Percentiles rank a stretch among this genome's conserved stretches.
phyloP scores from a whole-genome alignment of 2,113 vertebrate species.

The Nothoprocta perdicaria region DNA sequence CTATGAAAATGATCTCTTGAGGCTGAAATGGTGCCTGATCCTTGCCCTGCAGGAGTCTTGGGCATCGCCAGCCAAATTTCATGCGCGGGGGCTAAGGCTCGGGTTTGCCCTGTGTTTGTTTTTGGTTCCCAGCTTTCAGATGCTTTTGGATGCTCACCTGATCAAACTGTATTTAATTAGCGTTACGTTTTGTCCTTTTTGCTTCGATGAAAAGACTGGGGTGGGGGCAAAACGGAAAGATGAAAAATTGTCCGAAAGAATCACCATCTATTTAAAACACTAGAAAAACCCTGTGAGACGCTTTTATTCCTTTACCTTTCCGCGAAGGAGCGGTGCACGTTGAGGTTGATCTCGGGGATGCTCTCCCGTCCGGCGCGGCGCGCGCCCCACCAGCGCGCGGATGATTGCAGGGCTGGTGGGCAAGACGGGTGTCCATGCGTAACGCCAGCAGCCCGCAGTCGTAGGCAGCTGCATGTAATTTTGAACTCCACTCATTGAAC shows the following conservation, averaged over 20 bases:
- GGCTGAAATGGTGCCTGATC: not conserved
- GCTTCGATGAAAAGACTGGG: slow-evolving; percentile 57
- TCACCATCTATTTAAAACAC: slow-evolving; percentile 75
- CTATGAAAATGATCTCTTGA: not conserved
- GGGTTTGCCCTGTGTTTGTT: no score
- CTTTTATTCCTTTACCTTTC: slow-evolving; percentile 81
- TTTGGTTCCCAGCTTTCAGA: no score
- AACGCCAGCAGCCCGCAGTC: slow-evolving; percentile 80
- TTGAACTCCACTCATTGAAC: slow-evolving; percentile 89
- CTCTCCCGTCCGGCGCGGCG: slow-evolving; percentile 77
- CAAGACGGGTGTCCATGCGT: slow-evolving; percentile 80
- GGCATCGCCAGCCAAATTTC: not conserved
- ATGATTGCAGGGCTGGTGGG: slow-evolving; percentile 87
- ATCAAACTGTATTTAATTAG: slow-evolving; percentile 76
- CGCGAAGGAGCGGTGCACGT: slow-evolving; percentile 74
- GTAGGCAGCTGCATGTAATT: slow-evolving; percentile 89
- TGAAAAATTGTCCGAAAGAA: slow-evolving; percentile 67
- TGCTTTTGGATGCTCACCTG: slow-evolving; percentile 2
- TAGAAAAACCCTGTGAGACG: slow-evolving; percentile 76
- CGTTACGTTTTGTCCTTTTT: slow-evolving; percentile 73
- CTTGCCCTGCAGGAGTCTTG: not conserved
- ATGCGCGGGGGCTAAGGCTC: rapidly evolving
- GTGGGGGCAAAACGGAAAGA: not conserved
- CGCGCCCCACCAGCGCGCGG: slow-evolving; percentile 81
- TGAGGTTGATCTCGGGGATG: slow-evolving; percentile 82